These are phyloP conservation scores for Nanorana parkeri DNA, from an alignment of 2,113 vertebrate species.

Conservation along the genomic window DNA sequence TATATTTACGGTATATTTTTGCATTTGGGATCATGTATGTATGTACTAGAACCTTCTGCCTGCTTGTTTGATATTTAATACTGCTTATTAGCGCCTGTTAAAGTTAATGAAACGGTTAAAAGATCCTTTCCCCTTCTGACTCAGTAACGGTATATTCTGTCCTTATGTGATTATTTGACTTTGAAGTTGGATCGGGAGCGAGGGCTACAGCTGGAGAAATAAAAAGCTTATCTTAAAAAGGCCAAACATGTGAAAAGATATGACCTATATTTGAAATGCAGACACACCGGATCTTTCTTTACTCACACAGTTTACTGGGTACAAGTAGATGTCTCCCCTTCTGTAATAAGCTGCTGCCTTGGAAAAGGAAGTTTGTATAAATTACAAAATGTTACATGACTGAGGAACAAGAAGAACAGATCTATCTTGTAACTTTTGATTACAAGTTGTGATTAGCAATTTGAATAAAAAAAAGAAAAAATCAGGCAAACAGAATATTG, in stretches of 20 bases:
- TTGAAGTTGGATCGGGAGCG: conserved; percentile 52
- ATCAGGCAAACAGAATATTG: too few species aligned
- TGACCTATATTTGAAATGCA: conserved; percentile 45
- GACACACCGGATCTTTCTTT: not conserved
- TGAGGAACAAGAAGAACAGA: too few species aligned
- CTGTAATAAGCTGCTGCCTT: not conserved
- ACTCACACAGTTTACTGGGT: not conserved
- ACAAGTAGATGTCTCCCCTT: not conserved
- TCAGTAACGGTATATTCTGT: conserved; percentile 41
- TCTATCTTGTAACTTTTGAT: too few species aligned
- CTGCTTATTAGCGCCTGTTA: not conserved
- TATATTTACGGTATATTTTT: too few species aligned
- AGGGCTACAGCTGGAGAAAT: conserved; percentile 10
- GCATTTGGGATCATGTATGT: too few species aligned
- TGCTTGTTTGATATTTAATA: too few species aligned
- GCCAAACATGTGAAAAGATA: conserved; percentile 37
- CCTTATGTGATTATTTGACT: conserved; percentile 52
- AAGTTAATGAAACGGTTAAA: conserved; percentile 9
- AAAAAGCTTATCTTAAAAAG: conserved; percentile 53
- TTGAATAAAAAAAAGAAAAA: too few species aligned
- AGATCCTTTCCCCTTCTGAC: conserved; percentile 1
- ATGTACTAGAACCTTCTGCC: too few species aligned
- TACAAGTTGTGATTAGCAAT: too few species aligned
- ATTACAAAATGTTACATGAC: not conserved
- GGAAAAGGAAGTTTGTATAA: not conserved